Conservation (phyloP, 1,140 invertebrate species). For the Gerris buenoi region DNA sequence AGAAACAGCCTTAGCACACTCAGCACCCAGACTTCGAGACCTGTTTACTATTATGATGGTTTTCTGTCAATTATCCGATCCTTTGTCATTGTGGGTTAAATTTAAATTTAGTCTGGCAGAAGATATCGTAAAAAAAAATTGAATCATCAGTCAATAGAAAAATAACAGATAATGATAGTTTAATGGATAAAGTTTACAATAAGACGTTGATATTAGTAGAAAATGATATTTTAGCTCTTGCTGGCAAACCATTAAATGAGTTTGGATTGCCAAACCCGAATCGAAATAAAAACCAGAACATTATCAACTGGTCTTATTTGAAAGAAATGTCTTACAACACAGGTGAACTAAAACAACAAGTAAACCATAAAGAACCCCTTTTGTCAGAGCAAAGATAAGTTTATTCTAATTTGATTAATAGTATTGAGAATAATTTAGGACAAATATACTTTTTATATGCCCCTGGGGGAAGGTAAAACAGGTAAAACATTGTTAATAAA, state of each 20-base stretch:
- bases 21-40: slow-evolving; percentile 11
- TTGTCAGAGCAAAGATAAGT: not conserved
- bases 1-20: slow-evolving; percentile 9
- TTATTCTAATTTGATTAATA: not conserved
- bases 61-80: slow-evolving; percentile 15
- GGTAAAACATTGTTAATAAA: not conserved
- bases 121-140: slow-evolving; percentile 9
- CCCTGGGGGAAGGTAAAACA: not conserved
- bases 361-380: not conserved
- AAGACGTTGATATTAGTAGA: slow-evolving; percentile 1
- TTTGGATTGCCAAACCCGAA: not conserved
- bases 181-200: not conserved
- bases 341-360: not conserved
- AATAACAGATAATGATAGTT: not conserved
- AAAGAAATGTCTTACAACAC: not conserved
- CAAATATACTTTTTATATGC: not conserved
- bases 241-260: not conserved
- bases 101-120: slow-evolving; percentile 14
- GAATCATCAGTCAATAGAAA: not conserved
- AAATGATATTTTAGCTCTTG: not conserved
- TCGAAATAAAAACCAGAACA: not conserved
- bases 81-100: slow-evolving; percentile 10
- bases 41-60: slow-evolving; percentile 15
- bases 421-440: not conserved
- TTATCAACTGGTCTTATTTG: not conserved